Evolutionary conservation across 1,140 invertebrate genomes (phyloP).

Genomic region (Drosophila grimshawi): DNA sequence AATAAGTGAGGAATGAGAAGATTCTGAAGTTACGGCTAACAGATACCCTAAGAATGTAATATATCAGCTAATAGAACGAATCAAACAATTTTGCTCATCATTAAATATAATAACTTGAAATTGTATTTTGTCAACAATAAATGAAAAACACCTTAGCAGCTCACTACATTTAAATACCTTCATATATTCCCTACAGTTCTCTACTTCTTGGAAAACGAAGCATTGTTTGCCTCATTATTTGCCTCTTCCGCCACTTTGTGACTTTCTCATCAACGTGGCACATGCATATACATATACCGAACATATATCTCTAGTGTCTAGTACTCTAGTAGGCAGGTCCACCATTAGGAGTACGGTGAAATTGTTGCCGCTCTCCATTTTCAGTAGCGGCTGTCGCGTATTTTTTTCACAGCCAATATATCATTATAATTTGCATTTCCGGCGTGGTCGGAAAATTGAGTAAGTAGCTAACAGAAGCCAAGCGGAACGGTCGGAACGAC

Average conservation of each 20-base stretch:
- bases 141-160: too few relatives aligned
- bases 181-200: not conserved
- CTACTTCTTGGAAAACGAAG: not conserved
- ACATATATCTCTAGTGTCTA: not conserved
- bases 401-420: conserved; percentile 83
- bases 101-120: not conserved
- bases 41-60: conserved; percentile 39
- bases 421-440: conserved; percentile 83
- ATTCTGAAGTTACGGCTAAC: not conserved
- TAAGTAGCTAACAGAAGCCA: conserved; percentile 51
- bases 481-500: conserved; percentile 18
- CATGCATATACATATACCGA: not conserved
- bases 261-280: not conserved
- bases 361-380: conserved; percentile 41
- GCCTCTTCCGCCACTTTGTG: not conserved
- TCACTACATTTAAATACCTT: not conserved
- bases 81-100: too few relatives aligned
- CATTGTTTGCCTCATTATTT: not conserved
- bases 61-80: too few relatives aligned
- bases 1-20: conserved; percentile 33
- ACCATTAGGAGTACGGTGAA: conserved; percentile 22
- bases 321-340: conserved; percentile 1
- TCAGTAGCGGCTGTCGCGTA: conserved; percentile 64
- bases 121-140: too few relatives aligned
- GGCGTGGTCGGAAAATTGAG: conserved; percentile 76